phyloP scores from a whole-genome alignment of 2,888 invertebrate species.

The Orchesella flavescens region DNA sequence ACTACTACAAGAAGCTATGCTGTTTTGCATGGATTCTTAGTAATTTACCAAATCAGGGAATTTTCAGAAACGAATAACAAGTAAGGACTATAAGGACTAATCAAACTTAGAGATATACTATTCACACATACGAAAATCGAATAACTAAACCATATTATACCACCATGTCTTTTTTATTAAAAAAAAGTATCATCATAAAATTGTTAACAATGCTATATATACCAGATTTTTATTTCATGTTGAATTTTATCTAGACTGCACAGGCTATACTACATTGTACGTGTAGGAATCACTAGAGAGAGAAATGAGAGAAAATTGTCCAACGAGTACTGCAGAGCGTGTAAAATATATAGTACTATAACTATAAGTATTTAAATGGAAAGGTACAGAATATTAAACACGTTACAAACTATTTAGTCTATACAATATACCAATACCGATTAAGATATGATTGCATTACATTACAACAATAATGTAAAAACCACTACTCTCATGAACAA shows the following conservation, averaged over 20 bases:
- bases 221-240: neutral
- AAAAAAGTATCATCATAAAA: neutral
- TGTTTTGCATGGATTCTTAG: neutral
- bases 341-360: too few relatives aligned
- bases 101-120: neutral
- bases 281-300: neutral
- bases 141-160: neutral
- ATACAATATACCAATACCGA: neutral
- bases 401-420: neutral
- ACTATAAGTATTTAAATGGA: neutral
- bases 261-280: neutral
- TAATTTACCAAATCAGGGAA: conserved; percentile 31
- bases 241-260: conserved; percentile 10
- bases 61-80: conserved; percentile 32
- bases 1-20: neutral
- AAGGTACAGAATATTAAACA: neutral
- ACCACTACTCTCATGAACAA: neutral
- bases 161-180: neutral
- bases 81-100: neutral
- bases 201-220: neutral
- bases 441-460: neutral
- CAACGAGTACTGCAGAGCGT: neutral
- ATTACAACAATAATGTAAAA: neutral
- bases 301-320: neutral
- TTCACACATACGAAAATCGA: neutral